Conservation (phyloP, 2,113 vertebrate species). For the Daubentonia madagascariensis region DNA sequence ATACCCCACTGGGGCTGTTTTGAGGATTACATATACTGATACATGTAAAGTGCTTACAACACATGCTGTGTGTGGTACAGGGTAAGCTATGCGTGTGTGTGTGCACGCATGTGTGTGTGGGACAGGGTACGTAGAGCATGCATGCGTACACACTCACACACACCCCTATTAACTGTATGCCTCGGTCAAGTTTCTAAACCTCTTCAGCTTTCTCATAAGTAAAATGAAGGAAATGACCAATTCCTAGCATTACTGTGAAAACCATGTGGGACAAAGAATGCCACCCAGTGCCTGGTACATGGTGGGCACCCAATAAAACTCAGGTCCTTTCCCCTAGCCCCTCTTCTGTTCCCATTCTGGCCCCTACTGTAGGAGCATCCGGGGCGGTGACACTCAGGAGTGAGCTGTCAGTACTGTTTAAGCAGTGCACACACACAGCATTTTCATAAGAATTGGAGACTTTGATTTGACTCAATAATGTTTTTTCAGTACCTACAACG, state of each 20-base stretch:
- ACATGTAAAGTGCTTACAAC: background rate
- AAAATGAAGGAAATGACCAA: background rate
- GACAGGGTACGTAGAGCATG: no score
- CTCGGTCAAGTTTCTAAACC: background rate
- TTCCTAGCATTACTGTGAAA: accelerated
- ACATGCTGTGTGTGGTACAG: background rate
- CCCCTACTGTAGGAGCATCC: background rate
- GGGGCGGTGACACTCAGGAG: background rate
- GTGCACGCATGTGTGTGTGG: no score
- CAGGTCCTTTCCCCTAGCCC: no score
- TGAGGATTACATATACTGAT: background rate
- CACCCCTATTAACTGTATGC: background rate
- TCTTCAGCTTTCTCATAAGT: background rate
- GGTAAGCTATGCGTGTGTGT: background rate
- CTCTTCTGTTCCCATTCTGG: background rate
- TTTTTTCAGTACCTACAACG: background rate
- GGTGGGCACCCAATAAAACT: background rate
- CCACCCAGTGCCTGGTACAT: accelerated
- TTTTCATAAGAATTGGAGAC: background rate
- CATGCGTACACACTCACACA: accelerated
- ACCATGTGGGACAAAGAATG: background rate
- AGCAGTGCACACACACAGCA: background rate
- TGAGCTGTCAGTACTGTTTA: background rate
- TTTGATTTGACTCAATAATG: background rate
- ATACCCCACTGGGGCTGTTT: accelerated